phyloP scores from a whole-genome alignment of 2,797 vertebrate species.

The Sarcophilus harrisii region DNA sequence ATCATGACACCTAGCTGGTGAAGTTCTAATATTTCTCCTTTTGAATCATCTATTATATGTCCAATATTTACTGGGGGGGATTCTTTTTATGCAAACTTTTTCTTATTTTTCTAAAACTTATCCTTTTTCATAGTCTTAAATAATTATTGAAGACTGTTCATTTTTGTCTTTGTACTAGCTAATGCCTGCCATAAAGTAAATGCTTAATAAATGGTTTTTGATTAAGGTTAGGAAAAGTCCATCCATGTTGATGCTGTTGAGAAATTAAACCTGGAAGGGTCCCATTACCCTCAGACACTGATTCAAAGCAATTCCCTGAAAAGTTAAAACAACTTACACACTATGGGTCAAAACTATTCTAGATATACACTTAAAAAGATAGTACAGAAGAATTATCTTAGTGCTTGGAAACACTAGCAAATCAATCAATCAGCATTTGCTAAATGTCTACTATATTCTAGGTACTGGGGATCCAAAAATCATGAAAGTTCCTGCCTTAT shows the following conservation, averaged over 20 bases:
- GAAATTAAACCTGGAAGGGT: background rate
- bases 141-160: background rate
- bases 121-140: background rate
- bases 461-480: background rate
- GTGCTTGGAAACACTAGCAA: background rate
- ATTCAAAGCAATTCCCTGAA: background rate
- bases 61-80: background rate
- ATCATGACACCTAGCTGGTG: background rate
- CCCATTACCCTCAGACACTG: background rate
- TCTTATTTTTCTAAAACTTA: background rate
- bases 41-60: background rate
- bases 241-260: background rate
- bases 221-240: background rate
- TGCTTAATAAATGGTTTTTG: background rate
- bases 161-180: background rate
- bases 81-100: background rate
- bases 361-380: background rate
- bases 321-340: background rate
- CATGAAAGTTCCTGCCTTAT: background rate
- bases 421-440: background rate
- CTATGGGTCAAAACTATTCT: background rate
- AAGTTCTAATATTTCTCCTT: background rate
- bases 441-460: background rate
- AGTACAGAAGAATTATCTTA: background rate
- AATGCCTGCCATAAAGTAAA: background rate